These are phyloP conservation scores for Myotis brandtii DNA, from an alignment of 2,113 vertebrate species.

Conservation along the genomic window DNA sequence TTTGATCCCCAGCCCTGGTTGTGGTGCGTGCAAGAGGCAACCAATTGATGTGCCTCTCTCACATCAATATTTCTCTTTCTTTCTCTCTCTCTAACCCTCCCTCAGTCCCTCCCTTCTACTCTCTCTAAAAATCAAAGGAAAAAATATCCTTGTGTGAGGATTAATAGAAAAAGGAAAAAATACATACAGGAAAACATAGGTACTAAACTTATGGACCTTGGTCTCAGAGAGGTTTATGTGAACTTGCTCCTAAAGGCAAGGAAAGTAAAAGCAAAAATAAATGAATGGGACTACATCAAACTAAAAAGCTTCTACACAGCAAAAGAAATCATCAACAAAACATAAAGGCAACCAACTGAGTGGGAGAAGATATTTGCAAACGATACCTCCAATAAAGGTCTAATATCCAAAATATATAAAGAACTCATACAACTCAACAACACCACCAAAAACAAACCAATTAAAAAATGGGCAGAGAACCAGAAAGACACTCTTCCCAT, in stretches of 20 bases:
- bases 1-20: too few relatives aligned
- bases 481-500: neutral
- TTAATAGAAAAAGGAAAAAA: too few relatives aligned
- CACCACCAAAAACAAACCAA: neutral
- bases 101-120: too few relatives aligned
- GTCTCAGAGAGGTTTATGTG: neutral
- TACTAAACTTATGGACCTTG: neutral
- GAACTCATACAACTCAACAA: neutral
- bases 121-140: too few relatives aligned
- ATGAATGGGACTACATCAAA: neutral
- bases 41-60: too few relatives aligned
- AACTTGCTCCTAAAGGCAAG: neutral
- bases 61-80: too few relatives aligned
- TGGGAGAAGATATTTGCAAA: neutral
- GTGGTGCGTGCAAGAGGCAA: too few relatives aligned
- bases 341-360: neutral
- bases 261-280: neutral
- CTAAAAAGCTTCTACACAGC: neutral
- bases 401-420: neutral
- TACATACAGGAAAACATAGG: neutral
- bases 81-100: too few relatives aligned
- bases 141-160: too few relatives aligned
- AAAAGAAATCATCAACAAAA: neutral
- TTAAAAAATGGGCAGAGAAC: neutral
- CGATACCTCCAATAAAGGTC: neutral